A percentile compares a stretch with the other conserved stretches of the same genome.
phyloP scores from a whole-genome alignment of 2,888 invertebrate species.

The Agonum fuliginosum region DNA sequence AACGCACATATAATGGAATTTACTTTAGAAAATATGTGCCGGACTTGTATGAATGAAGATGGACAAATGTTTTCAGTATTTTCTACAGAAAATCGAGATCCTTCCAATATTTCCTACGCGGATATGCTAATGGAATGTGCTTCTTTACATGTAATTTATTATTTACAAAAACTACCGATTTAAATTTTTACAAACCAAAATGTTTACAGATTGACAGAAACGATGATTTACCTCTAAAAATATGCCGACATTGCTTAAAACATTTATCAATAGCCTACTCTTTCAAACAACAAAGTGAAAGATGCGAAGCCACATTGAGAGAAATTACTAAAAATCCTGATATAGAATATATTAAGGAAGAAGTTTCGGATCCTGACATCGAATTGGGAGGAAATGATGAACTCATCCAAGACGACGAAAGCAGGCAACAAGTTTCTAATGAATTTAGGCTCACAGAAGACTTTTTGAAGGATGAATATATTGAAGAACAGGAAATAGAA shows the following conservation, averaged over 20 bases:
- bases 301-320: constrained; percentile 59
- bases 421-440: neutral
- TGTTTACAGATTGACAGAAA: constrained; percentile 64
- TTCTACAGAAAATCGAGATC: constrained; percentile 28
- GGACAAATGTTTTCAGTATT: constrained; percentile 57
- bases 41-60: constrained; percentile 58
- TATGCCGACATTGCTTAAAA: constrained; percentile 61
- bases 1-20: constrained; percentile 50
- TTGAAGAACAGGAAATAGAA: neutral
- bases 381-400: neutral
- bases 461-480: constrained; percentile 8
- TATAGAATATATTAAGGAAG: constrained; percentile 55
- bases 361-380: constrained; percentile 2
- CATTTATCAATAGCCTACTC: constrained; percentile 60
- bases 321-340: constrained; percentile 56
- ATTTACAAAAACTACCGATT: neutral
- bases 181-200: neutral
- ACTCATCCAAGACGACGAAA: neutral
- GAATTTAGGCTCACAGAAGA: constrained; percentile 25
- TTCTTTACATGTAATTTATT: constrained; percentile 39
- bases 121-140: constrained; percentile 59
- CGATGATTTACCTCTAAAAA: constrained; percentile 62
- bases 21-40: constrained; percentile 59
- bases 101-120: constrained; percentile 35
- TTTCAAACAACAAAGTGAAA: constrained; percentile 62